Base-by-base conservation (phyloP, 2,113 vertebrate species). In the Macaca fascicularis region DNA sequence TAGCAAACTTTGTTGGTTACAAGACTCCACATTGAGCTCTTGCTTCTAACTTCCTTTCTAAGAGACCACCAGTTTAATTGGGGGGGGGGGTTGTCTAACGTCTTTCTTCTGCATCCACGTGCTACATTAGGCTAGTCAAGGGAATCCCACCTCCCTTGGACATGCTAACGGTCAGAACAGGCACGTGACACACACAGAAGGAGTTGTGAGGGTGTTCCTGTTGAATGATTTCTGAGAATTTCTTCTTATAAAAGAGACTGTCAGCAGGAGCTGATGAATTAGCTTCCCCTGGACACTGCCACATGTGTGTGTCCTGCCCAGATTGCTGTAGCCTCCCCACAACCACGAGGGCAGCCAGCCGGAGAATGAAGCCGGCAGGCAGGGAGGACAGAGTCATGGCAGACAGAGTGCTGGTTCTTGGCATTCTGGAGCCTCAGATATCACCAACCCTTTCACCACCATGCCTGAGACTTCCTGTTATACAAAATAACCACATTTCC, bases 291-390 rank as follows among this genome's bases (percentile, higher is more conserved):
- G 72, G 70, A 89, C 50, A 30, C 23, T 48, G 43, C 13, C 45
- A 38, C 2, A 2, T 6, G 4, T 6, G 1, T 45, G 40, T 48
- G 22, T 23, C 45, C 20, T 4, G 3, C 22, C 40, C 25, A 0
- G 0, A 6, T 27, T 10, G 30, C 38, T 20, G 6, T 5, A 59
- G 30, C 27, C 45, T 22, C 52, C 72, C 19, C 25, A 38, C 20
- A 86, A 27, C 67, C 30, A 8, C 0, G 14, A 45, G 14, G 30
- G 14, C 5, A 19, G 45, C 9, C 10, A 19, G 22, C 57, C n/a
- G 40, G 16, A 90, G 86, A 52, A 38, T 0, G 1, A 40, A 92
- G 22, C 35, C 4, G 25, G 23, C 55, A 80, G 11, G 43, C 17
- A 16, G n/a, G 4, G 14, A 67, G 13, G 32, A 69, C 22, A 45